Base-by-base conservation (phyloP, 2,797 vertebrate genomes). In the Lithobates sylvaticus region DNA sequence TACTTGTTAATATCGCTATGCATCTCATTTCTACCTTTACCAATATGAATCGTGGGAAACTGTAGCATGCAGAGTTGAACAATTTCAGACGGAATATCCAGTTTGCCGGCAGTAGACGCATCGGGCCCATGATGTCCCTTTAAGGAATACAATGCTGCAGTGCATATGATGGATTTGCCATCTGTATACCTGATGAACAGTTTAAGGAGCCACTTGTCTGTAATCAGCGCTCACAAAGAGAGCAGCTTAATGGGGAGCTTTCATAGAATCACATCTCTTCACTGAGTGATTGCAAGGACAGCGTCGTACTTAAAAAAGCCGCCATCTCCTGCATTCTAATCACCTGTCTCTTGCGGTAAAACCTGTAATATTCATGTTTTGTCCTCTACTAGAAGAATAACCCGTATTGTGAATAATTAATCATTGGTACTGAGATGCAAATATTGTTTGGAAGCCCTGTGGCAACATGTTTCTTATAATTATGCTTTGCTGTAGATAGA, bases 391-490 rank as follows among this genome's bases (percentile, higher is more conserved):
- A 74, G 42, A 75, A 81, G 36, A 81, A 69, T 73, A 76, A 71
- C 32, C 54, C 39, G 58, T 18, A 76, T 70, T 81, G 78, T 81
- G 64, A 86, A 86, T 86, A 86, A 86, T 86, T 76, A 81, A 81
- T 86, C 39, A 75, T 54, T 73, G 76, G 78, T 69, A 76, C 61
- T 47, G 42, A 81, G 50, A 81, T 86, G 78, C 61, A 75, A 86
- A 86, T 76, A 86, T 68, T 81, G 68, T 86, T 86, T 81, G 64
- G 64, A 86, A 86, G 78, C 84, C 71, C 71, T 23, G 84, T 85
- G 78, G 78, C 42, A 81, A 85, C 78, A 81, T 81, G 78, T 86
- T 85, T 80, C 71, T 71, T 80, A 34, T 85, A 80, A 85, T 85
- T 85, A 81, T 42, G 32, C 12, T 39, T 80, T 76, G 32, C 44